Conservation (phyloP, 2,797 vertebrate genomes). For the Scolopax rusticola region DNA sequence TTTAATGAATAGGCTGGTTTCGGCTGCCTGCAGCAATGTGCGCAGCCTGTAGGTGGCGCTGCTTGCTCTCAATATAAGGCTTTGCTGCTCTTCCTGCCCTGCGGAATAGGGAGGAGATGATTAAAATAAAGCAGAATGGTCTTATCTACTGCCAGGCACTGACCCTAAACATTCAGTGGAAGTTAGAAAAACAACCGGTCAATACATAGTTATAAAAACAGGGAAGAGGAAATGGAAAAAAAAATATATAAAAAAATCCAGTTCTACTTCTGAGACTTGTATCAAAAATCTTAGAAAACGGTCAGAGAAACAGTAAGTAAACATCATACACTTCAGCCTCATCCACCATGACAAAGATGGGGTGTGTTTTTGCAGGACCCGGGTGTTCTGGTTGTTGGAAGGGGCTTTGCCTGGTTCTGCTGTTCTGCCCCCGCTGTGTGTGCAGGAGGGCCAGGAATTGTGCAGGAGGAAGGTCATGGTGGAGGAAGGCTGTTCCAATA, state of each 20-base stretch:
- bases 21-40: background rate
- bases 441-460: background rate
- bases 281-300: constrained; percentile 68
- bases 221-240: constrained; percentile 11
- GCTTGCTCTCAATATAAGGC: background rate
- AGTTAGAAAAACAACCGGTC: constrained; percentile 29
- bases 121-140: background rate
- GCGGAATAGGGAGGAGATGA: background rate
- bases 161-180: background rate
- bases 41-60: constrained; percentile 44
- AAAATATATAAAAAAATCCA: constrained; percentile 39
- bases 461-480: background rate
- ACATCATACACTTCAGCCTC: background rate
- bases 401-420: background rate
- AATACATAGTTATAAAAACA: constrained; percentile 18
- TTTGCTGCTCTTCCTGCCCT: constrained; percentile 13
- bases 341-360: background rate
- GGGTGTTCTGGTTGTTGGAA: background rate
- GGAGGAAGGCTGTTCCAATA: background rate
- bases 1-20: rapidly evolving
- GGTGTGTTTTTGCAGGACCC: background rate
- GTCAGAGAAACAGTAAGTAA: constrained; percentile 45
- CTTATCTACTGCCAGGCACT: background rate
- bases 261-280: constrained; percentile 25
- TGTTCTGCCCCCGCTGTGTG: background rate